These are phyloP conservation scores for Drosophila picticornis DNA, from an alignment of 2,888 invertebrate genomes.

Conservation along the genomic window DNA sequence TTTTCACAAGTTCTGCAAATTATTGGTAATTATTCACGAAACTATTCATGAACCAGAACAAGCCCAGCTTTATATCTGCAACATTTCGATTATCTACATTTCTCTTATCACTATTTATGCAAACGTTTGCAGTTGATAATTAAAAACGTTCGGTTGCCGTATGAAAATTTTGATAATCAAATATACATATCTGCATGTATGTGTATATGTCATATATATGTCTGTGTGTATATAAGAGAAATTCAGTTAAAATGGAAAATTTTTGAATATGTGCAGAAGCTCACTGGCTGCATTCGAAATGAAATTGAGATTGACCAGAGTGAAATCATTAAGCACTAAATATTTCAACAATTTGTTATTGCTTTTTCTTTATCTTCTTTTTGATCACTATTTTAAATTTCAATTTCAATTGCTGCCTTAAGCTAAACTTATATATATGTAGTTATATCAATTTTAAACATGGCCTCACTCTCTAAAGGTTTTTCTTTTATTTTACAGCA, in stretches of 20 bases:
- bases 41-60: background rate
- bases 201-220: background rate
- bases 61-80: background rate
- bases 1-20: background rate
- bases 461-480: slow-evolving; percentile 19
- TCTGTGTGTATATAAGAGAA: too few relatives aligned
- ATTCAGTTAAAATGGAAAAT: background rate
- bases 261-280: background rate
- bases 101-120: slow-evolving; percentile 22
- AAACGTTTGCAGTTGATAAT: slow-evolving; percentile 43
- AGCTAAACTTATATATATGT: background rate
- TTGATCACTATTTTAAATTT: slow-evolving; percentile 17
- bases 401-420: slow-evolving; percentile 5
- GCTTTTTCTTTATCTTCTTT: background rate
- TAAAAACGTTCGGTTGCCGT: slow-evolving; percentile 14
- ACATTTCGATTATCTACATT: slow-evolving; percentile 19
- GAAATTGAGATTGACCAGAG: slow-evolving; percentile 24
- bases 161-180: background rate
- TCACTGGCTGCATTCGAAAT: slow-evolving; percentile 25
- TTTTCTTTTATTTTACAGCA: slow-evolving; percentile 29
- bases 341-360: slow-evolving; percentile 17
- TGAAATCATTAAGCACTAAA: slow-evolving; percentile 14
- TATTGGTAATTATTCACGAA: slow-evolving; percentile 1
- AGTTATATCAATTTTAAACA: background rate
- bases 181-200: background rate